phyloP scores from a whole-genome alignment of 2,888 invertebrate genomes.

The Xestia rhomboidea region DNA sequence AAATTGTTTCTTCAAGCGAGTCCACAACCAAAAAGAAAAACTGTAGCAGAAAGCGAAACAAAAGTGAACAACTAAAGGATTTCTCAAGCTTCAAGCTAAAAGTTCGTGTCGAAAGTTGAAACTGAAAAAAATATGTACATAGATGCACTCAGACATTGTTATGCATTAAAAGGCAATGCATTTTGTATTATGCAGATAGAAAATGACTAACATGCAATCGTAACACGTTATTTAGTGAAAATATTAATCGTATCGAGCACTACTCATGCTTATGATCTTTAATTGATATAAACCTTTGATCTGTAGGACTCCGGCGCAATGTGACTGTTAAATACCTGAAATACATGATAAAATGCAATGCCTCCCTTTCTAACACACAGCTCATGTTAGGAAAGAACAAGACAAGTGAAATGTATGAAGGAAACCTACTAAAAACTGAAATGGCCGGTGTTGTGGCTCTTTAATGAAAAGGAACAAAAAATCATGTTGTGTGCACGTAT shows the following conservation, averaged over 20 bases:
- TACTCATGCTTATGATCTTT: slow-evolving; percentile 89
- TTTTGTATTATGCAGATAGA: slow-evolving; percentile 72
- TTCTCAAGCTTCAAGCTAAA: slow-evolving; percentile 64
- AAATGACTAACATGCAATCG: slow-evolving; percentile 81
- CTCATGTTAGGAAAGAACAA: slow-evolving; percentile 64
- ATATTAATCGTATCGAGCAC: slow-evolving; percentile 79
- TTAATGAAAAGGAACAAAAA: slow-evolving; percentile 49
- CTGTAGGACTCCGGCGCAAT: slow-evolving; percentile 97
- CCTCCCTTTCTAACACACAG: slow-evolving; percentile 77
- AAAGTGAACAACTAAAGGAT: slow-evolving; percentile 60
- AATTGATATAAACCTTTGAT: slow-evolving; percentile 95
- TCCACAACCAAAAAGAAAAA: slow-evolving; percentile 80
- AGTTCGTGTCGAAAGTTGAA: slow-evolving; percentile 54
- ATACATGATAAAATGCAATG: slow-evolving; percentile 90
- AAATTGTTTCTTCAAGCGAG: slow-evolving; percentile 63
- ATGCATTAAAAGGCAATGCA: slow-evolving; percentile 72
- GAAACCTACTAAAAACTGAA: slow-evolving; percentile 50
- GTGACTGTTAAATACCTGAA: slow-evolving; percentile 98
- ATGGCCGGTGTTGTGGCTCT: slow-evolving; percentile 53
- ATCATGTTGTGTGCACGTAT: slow-evolving; percentile 33
- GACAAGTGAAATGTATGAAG: slow-evolving; percentile 62
- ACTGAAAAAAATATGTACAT: slow-evolving; percentile 60
- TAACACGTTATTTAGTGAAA: slow-evolving; percentile 74
- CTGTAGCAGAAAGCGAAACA: slow-evolving; percentile 77
- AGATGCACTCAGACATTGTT: slow-evolving; percentile 61